A percentile compares a stretch with the other conserved stretches of the same genome.
phyloP scores from a whole-genome alignment of 2,797 vertebrate genomes.

The Melanotaenia pygmaea region DNA sequence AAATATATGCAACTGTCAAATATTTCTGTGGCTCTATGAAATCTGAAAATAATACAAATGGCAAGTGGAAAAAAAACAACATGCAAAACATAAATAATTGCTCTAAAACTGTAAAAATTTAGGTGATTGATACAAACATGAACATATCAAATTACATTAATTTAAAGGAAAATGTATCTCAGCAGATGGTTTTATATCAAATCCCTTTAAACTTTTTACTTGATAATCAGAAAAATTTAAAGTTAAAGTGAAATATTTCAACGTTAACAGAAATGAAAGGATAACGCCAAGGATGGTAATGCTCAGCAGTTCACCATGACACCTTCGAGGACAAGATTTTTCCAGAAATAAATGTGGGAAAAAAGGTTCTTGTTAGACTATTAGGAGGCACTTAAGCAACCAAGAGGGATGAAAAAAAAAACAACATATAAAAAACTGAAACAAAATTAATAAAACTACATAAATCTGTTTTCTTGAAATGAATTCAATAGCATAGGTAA shows the following conservation, averaged over 20 bases:
- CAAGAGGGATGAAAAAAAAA: neutral
- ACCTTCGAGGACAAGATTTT: no score
- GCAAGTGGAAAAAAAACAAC: conserved; percentile 11
- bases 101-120: neutral
- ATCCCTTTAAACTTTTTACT: no score
- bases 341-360: neutral
- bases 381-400: conserved; percentile 58
- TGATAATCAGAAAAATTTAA: no score
- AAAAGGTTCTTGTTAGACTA: neutral
- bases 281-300: no score
- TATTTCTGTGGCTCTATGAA: conserved; percentile 26
- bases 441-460: conserved; percentile 5
- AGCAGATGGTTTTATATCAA: no score
- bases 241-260: no score
- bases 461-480: conserved; percentile 20
- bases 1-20: neutral
- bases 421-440: neutral
- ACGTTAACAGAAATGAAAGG: no score
- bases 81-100: conserved; percentile 55
- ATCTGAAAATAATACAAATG: conserved; percentile 8
- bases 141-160: no score
- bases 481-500: conserved; percentile 51
- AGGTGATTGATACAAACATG: no score
- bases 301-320: no score
- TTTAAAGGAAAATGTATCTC: no score